Base-by-base conservation (phyloP, 1,140 invertebrate species). In the Anastatus disparis region DNA sequence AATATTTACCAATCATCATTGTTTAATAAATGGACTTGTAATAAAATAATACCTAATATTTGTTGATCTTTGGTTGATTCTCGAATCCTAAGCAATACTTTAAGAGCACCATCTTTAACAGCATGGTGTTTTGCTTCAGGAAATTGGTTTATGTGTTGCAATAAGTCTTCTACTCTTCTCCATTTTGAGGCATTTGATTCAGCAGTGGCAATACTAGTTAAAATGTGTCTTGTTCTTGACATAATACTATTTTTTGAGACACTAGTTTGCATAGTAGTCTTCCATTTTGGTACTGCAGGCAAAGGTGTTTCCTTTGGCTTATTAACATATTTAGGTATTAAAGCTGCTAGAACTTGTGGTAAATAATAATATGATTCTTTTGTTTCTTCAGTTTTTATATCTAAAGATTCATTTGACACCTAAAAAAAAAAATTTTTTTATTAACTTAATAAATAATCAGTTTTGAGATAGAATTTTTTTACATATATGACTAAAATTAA, bases 41-140 rank as follows among this genome's bases (percentile, higher is more conserved):
- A 35, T 65, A 50, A 63, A 38, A 42, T 26, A 24, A 46, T 74
- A 83, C 83, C 75, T 77, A 84, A 75, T 76, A 83, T 74, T 71
- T 87, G 77, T 78, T 80, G 67, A 82, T 89, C 81, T 68, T 78
- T 84, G 15, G 75, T 77, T 61, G 76, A 81, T 27, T 76, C 70
- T 53, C 85, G 78, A 17, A 89, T 74, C 61, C 85, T 84, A 40
- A 93, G 79, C n/a, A 93, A 79, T 58, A 89, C 80, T 20, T 87
- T 83, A 44, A 93, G 85, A 4, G 88, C 90, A 64, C 90, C 90
- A 74, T 90, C 89, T 89, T 92, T 93, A 20, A 92, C 88, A 68
- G 92, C 91, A 70, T 89, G 85, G 79, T 90, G 87, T 75, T 90
- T 89, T 3, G 92, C 88, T 77, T 93, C 90, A 0, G 92, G 91